Conservation (phyloP, 30 jellyfish, hydroid and myxozoan species). For the Chrysaora quinquecirrha region DNA sequence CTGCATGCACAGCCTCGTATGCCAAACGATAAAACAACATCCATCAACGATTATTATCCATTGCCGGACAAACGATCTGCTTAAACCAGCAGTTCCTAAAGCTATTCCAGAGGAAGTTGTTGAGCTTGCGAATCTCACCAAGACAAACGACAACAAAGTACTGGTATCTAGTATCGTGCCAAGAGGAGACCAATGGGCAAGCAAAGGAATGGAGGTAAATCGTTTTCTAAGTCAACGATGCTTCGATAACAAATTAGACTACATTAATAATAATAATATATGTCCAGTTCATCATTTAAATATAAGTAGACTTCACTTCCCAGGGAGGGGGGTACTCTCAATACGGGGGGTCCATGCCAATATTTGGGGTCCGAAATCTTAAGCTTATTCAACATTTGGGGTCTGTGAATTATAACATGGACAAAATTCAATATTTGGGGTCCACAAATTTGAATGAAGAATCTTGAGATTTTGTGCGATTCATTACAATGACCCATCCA, state of each 20-base stretch:
- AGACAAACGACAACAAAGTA: background rate
- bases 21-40: background rate
- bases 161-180: no score
- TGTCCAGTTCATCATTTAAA: conserved; percentile 4
- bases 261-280: no score
- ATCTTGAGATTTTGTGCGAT: no score
- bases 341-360: no score
- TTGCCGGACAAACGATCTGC: background rate
- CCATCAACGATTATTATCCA: background rate
- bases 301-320: conserved; percentile 10
- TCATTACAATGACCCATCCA: no score
- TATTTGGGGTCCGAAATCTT: no score
- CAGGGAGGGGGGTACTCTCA: no score
- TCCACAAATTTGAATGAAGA: no score
- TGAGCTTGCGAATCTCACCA: background rate
- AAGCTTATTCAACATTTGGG: no score
- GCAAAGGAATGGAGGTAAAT: background rate
- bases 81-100: background rate
- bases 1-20: no score
- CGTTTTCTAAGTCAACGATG: background rate
- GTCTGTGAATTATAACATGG: no score
- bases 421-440: no score
- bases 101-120: background rate
- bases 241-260: background rate
- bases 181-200: background rate